phyloP scores from a whole-genome alignment of 2,113 vertebrate species.

The Tychaedon coryphoeus region DNA sequence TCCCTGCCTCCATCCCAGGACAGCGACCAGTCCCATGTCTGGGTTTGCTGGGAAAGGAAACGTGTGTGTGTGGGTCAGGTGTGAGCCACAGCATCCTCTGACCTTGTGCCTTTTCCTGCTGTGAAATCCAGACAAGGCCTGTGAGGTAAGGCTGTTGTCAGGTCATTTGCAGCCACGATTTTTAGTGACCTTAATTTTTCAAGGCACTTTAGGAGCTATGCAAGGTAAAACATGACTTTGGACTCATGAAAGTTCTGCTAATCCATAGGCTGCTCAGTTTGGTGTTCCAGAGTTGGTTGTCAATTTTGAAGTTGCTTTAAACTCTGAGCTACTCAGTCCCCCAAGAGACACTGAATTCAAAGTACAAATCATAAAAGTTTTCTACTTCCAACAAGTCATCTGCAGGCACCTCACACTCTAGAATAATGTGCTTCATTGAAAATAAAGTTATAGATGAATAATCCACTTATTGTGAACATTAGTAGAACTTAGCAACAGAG shows the following conservation, averaged over 20 bases:
- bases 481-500: background rate
- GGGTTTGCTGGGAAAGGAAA: background rate
- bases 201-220: background rate
- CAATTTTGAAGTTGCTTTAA: background rate
- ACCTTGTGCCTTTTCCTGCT: background rate
- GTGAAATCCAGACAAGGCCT: background rate
- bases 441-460: background rate
- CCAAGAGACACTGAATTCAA: background rate
- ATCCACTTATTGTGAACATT: background rate
- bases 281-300: background rate
- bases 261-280: background rate
- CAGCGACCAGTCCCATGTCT: fast-evolving
- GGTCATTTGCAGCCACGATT: background rate
- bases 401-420: background rate
- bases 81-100: background rate
- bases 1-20: background rate
- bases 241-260: background rate
- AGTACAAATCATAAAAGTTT: background rate
- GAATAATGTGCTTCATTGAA: background rate
- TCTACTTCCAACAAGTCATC: background rate
- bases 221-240: background rate
- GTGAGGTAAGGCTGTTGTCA: background rate
- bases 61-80: fast-evolving
- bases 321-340: background rate
- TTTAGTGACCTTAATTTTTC: background rate